Conservation (phyloP, 2,797 vertebrate genomes). For the Gouania willdenowi region DNA sequence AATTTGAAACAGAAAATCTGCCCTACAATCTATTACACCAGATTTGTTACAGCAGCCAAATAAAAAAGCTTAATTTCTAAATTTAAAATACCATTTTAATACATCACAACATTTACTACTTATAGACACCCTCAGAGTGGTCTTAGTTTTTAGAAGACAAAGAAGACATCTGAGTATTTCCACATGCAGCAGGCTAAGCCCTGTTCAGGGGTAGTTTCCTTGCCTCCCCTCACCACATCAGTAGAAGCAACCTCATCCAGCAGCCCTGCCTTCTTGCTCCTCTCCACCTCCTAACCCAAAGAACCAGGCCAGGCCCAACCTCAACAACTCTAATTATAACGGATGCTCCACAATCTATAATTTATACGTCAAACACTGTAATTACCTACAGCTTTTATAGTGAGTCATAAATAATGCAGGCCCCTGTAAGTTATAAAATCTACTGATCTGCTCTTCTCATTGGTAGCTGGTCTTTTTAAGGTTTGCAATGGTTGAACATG, state of each 20-base stretch:
- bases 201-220: slow-evolving; percentile 33
- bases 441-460: slow-evolving; percentile 22
- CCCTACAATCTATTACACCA: slow-evolving; percentile 52
- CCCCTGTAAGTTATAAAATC: slow-evolving; percentile 51
- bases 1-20: no score
- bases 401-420: slow-evolving; percentile 77
- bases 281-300: slow-evolving; percentile 56
- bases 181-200: slow-evolving; percentile 48
- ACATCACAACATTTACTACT: background rate
- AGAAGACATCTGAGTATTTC: slow-evolving; percentile 22
- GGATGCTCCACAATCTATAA: slow-evolving; percentile 76
- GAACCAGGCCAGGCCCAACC: slow-evolving; percentile 45
- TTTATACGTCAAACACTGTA: slow-evolving; percentile 81
- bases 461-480: slow-evolving; percentile 9
- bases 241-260: slow-evolving; percentile 46
- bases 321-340: slow-evolving; percentile 77
- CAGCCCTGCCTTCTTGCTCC: slow-evolving; percentile 39
- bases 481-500: slow-evolving; percentile 45
- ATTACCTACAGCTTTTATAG: slow-evolving; percentile 80
- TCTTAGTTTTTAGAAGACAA: slow-evolving; percentile 17
- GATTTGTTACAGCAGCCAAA: slow-evolving; percentile 18
- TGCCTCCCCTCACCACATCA: slow-evolving; percentile 65
- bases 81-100: no score
- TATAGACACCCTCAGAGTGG: slow-evolving; percentile 4
- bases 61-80: no score